A percentile compares a stretch with the other conserved stretches of the same genome.
Evolutionary conservation across 2,888 invertebrate genomes (phyloP).

Genomic region (Morpho achilles): DNA sequence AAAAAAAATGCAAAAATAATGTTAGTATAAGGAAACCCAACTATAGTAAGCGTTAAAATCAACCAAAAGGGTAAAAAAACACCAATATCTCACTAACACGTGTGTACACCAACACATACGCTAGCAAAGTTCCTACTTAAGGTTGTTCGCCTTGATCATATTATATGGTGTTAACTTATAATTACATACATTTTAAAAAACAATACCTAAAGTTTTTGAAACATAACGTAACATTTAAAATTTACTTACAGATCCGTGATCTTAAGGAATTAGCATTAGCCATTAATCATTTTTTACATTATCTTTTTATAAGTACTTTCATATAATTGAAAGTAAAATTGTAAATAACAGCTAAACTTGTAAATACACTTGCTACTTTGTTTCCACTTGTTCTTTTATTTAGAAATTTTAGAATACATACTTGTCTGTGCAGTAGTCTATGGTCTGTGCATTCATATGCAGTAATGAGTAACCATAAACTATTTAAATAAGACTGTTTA

Average conservation of each 20-base stretch:
- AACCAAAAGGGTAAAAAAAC: too few relatives aligned
- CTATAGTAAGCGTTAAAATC: too few relatives aligned
- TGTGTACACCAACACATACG: too few relatives aligned
- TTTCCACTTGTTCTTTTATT: conserved; percentile 11
- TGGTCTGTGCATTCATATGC: too few relatives aligned
- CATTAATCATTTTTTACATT: too few relatives aligned
- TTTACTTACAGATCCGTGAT: conserved; percentile 5
- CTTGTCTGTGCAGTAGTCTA: background rate
- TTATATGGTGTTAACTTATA: background rate
- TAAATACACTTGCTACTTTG: conserved; percentile 21
- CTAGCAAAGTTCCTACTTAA: conserved; percentile 12
- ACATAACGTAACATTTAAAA: background rate
- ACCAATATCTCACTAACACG: too few relatives aligned
- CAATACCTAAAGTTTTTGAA: background rate
- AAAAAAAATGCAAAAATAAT: too few relatives aligned
- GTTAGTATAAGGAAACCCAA: too few relatives aligned
- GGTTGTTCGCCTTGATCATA: conserved; percentile 21
- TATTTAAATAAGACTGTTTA: too few relatives aligned
- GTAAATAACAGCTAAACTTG: conserved; percentile 21
- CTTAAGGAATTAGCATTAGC: background rate
- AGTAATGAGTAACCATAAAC: too few relatives aligned
- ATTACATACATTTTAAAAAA: background rate
- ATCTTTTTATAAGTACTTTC: conserved; percentile 9
- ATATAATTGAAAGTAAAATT: conserved; percentile 22
- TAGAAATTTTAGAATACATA: background rate